These are phyloP conservation scores for Cotesia typhae DNA, from an alignment of 1,140 invertebrate genomes.

Conservation along the genomic window DNA sequence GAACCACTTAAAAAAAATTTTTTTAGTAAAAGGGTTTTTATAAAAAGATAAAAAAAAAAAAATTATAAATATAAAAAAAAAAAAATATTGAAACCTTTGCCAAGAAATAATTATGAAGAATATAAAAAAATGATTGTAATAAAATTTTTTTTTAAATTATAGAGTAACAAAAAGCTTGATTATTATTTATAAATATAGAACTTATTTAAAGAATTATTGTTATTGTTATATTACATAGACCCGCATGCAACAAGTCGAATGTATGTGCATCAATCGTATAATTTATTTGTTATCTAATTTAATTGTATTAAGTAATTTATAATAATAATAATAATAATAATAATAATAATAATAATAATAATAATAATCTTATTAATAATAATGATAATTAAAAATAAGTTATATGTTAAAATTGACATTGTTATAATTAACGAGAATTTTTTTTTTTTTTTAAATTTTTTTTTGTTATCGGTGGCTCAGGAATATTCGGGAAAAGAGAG, in stretches of 20 bases:
- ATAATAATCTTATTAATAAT: too few species aligned
- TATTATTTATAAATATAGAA: too few species aligned
- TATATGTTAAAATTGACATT: too few species aligned
- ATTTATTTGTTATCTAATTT: slow-evolving; percentile 5
- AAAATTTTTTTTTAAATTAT: slow-evolving; percentile 29
- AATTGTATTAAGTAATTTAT: neutral
- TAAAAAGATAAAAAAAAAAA: slow-evolving; percentile 12
- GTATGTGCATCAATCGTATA: neutral
- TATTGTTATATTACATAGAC: slow-evolving; percentile 28
- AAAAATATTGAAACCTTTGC: slow-evolving; percentile 37
- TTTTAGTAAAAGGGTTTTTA: slow-evolving; percentile 31
- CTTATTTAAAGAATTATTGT: neutral
- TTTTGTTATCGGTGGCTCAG: too few species aligned
- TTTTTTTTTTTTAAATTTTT: too few species aligned
- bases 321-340: too few species aligned
- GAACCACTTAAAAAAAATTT: slow-evolving; percentile 44
- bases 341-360: too few species aligned
- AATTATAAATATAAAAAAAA: slow-evolving; percentile 37
- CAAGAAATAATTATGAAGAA: neutral
- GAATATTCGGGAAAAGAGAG: too few species aligned
- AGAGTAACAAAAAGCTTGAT: neutral
- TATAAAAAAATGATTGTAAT: slow-evolving; percentile 20
- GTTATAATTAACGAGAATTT: too few species aligned
- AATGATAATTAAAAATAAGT: too few species aligned
- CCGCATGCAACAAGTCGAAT: slow-evolving; percentile 10